A percentile compares a stretch with the other conserved stretches of the same genome.
phyloP scores from a whole-genome alignment of 1,140 invertebrate species.

The Hyposmocoma kahamanoa region DNA sequence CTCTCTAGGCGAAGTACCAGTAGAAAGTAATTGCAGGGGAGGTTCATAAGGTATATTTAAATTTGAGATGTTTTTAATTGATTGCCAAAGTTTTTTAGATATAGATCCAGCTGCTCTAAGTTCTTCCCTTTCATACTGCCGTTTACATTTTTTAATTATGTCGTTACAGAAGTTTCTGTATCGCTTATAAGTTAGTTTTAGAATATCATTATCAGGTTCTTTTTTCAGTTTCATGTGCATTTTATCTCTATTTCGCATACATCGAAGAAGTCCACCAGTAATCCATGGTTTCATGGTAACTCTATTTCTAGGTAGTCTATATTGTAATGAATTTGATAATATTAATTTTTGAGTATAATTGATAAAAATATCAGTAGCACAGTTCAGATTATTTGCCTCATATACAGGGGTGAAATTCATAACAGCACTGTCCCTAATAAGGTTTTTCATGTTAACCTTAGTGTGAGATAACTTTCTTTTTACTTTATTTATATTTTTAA shows the following conservation, averaged over 20 bases:
- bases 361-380: neutral
- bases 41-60: neutral
- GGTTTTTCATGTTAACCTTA: neutral
- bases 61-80: constrained; percentile 7
- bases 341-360: neutral
- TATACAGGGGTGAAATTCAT: neutral
- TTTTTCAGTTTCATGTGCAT: constrained; percentile 7
- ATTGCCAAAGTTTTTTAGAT: constrained; percentile 7
- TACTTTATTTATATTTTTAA: neutral
- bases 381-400: neutral
- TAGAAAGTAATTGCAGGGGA: neutral
- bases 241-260: constrained; percentile 11
- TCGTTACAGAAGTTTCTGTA: constrained; percentile 15
- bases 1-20: neutral
- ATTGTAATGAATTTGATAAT: neutral
- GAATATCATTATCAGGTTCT: constrained; percentile 7
- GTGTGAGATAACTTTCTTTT: neutral
- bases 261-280: constrained; percentile 11
- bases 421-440: neutral
- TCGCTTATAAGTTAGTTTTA: constrained; percentile 2
- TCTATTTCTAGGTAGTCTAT: neutral
- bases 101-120: neutral
- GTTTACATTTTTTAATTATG: constrained; percentile 9
- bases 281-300: constrained; percentile 7
- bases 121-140: neutral